These are phyloP conservation scores for Cebuella pygmaea DNA, from an alignment of 2,797 vertebrate genomes.

Conservation along the genomic window DNA sequence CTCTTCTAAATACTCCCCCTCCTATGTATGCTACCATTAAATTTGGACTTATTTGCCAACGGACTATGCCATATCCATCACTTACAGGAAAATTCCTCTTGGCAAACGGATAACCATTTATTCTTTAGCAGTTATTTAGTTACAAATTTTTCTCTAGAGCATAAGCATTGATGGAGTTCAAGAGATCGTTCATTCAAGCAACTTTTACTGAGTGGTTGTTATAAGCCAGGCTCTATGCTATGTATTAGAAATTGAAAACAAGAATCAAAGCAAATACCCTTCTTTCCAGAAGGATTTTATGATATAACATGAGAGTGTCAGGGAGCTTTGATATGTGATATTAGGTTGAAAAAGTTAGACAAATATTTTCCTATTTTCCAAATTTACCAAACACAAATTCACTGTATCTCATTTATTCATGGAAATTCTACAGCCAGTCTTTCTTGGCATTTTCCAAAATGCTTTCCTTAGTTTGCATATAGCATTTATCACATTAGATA, in stretches of 20 bases:
- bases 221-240: background rate
- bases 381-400: background rate
- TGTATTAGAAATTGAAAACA: constrained; percentile 14
- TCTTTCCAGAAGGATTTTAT: constrained; percentile 27
- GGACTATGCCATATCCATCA: background rate
- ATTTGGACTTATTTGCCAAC: background rate
- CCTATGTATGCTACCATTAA: background rate
- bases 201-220: constrained; percentile 25
- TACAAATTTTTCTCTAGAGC: constrained; percentile 32
- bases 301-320: background rate
- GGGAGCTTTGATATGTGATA: background rate
- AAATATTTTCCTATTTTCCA: constrained; percentile 42
- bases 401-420: background rate
- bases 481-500: background rate
- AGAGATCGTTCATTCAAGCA: constrained; percentile 48
- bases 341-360: constrained; percentile 50
- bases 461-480: background rate
- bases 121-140: constrained; percentile 39
- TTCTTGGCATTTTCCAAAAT: background rate
- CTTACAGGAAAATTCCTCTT: constrained; percentile 34
- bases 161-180: constrained; percentile 33
- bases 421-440: background rate
- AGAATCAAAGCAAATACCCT: background rate
- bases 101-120: background rate
- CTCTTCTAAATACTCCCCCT: background rate